Percentiles rank a stretch among this genome's conserved stretches.
phyloP scores from a whole-genome alignment of 2,888 invertebrate genomes.

The Apamea epomidion region DNA sequence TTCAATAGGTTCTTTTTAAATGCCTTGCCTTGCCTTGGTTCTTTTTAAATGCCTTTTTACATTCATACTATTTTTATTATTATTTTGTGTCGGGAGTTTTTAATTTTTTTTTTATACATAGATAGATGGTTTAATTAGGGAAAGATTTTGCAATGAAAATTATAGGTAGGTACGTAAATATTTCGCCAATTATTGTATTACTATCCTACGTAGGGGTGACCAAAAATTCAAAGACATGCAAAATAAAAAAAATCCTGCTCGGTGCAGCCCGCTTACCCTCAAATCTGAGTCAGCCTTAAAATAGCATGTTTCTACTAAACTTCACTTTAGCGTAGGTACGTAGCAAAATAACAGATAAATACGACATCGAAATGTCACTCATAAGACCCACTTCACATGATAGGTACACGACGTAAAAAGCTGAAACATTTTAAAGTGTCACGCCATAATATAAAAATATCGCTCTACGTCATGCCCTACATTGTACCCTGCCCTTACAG shows the following conservation, averaged over 20 bases:
- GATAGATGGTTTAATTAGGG: neutral
- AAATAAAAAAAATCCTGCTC: too few relatives aligned
- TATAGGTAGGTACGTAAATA: neutral
- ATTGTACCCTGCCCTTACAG: slow-evolving; percentile 40
- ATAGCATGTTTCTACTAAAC: neutral
- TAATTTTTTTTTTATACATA: too few relatives aligned
- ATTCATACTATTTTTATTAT: too few relatives aligned
- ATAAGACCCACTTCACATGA: neutral
- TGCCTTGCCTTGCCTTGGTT: too few relatives aligned
- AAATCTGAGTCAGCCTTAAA: too few relatives aligned
- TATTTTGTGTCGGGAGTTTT: too few relatives aligned
- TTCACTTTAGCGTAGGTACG: neutral
- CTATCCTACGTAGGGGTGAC: neutral
- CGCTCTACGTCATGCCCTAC: slow-evolving; percentile 30
- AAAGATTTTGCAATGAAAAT: neutral
- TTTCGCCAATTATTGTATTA: neutral
- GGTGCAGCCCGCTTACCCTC: too few relatives aligned
- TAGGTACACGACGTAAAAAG: slow-evolving; percentile 8
- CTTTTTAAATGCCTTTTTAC: too few relatives aligned
- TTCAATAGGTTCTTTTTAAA: too few relatives aligned
- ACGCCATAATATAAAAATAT: slow-evolving; percentile 38
- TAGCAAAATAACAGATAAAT: neutral
- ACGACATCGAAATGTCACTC: neutral
- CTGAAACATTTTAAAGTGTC: slow-evolving; percentile 29
- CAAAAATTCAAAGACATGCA: too few relatives aligned